Evolutionary conservation across 64 coral and sea anemone genomes (phyloP), one percentile per base, ranked within the genome.

Genomic region (Dendrophyllia cribrosa): DNA sequence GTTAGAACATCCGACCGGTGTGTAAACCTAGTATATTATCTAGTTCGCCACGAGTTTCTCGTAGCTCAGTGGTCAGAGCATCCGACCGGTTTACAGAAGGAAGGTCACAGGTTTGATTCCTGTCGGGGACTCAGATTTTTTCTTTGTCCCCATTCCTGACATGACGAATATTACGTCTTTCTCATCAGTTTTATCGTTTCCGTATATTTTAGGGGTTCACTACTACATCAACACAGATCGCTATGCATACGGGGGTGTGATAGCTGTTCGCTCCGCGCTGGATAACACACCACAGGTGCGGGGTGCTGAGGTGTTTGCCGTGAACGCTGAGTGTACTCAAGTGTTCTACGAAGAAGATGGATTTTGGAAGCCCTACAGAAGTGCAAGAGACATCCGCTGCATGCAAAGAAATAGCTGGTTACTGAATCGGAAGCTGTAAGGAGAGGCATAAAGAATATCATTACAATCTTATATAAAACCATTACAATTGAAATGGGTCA

Each of bases 211-310:
- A 96, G 95, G 88, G 3, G 72, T 88, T 5, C 95, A 93, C 43
- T 96, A 89, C 52, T 96, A 93, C 79, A 80, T 96, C 49, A 96
- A 96, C 66, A 50, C 85, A 11, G 95, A 96, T 45, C 87, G 95
- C 34, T 96, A 87, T 63, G 95, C 95, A 2, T 96, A 96, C 59
- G 95, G 95, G 0, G 76, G 76, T 10, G 23, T 59, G 14, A 15
- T 79, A 14, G 7, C 9, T 8, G 89, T 91, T 23, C 16, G 14
- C 2, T 91, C 89, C 46, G 0, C 7, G 16, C 14, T 60, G 46
- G 89, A 91, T 44, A 67, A 75, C 25, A 63, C 20, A 0, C 66
- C 66, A 17, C 78, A 91, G 59, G 89, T 91, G 7, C 26, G 78
- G 0, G 89, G 89, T 9, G 78, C 89, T 1, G 89, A 91, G 69